Conservation (phyloP, 2,888 invertebrate genomes). For the Stictocephala bisonia region DNA sequence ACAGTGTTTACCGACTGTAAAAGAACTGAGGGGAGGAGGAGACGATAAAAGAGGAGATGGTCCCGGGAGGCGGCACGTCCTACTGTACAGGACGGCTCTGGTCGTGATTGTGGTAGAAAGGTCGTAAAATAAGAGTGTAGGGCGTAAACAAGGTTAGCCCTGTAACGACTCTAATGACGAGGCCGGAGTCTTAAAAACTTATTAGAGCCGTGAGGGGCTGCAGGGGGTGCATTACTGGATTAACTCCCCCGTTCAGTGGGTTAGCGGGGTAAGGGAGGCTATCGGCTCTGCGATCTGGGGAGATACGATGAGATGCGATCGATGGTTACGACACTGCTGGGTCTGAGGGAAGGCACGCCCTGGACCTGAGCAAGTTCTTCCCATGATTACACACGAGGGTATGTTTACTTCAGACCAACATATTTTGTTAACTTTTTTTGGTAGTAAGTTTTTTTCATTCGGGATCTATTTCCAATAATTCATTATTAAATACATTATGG, state of each 20-base stretch:
- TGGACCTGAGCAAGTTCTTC: no score
- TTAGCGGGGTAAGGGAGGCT: slow-evolving; percentile 32
- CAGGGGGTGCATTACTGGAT: slow-evolving; percentile 31
- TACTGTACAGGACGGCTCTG: neutral
- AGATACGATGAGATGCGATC: slow-evolving; percentile 23
- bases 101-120: slow-evolving; percentile 36
- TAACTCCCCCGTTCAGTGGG: slow-evolving; percentile 37
- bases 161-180: slow-evolving; percentile 36
- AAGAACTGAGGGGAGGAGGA: slow-evolving; percentile 26
- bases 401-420: no score
- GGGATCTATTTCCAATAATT: neutral
- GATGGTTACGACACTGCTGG: neutral
- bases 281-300: slow-evolving; percentile 1
- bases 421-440: neutral
- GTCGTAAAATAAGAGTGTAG: slow-evolving; percentile 28
- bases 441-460: neutral
- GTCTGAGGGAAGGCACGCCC: neutral
- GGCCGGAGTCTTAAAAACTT: slow-evolving; percentile 44
- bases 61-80: neutral
- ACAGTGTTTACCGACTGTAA: slow-evolving; percentile 27
- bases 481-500: no score
- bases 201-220: slow-evolving; percentile 31
- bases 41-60: slow-evolving; percentile 25
- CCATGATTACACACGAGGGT: no score
- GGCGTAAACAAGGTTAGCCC: slow-evolving; percentile 42